Conservation (phyloP, 2,113 vertebrate genomes). For the Piprites chloris region DNA sequence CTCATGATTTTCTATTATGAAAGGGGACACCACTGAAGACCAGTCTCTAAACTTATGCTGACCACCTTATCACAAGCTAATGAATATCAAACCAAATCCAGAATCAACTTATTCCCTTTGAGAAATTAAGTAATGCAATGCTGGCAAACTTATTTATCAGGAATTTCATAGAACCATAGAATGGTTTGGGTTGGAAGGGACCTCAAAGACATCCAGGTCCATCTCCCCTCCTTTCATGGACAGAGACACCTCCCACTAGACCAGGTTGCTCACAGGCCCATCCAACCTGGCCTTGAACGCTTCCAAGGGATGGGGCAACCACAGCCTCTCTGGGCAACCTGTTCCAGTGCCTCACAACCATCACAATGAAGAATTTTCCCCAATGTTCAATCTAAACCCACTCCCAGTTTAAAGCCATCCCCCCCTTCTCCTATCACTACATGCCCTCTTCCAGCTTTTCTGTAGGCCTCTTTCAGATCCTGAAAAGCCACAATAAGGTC, state of each 20-base stretch:
- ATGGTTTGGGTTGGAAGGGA: neutral
- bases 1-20: neutral
- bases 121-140: neutral
- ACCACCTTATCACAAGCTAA: neutral
- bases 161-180: neutral
- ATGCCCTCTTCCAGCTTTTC: neutral
- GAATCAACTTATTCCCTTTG: neutral
- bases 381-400: neutral
- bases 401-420: neutral
- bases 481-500: neutral
- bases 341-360: neutral
- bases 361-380: neutral
- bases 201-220: neutral
- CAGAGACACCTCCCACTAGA: neutral
- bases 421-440: neutral
- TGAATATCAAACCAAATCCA: neutral
- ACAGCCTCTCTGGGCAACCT: neutral
- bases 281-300: neutral
- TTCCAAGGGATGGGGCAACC: neutral
- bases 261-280: neutral
- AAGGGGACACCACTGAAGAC: neutral
- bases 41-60: neutral
- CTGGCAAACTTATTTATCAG: neutral
- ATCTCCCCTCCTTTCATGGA: no score
- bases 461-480: neutral